These are phyloP conservation scores for Empidonax alnorum DNA, from an alignment of 2,113 vertebrate genomes.

Conservation along the genomic window DNA sequence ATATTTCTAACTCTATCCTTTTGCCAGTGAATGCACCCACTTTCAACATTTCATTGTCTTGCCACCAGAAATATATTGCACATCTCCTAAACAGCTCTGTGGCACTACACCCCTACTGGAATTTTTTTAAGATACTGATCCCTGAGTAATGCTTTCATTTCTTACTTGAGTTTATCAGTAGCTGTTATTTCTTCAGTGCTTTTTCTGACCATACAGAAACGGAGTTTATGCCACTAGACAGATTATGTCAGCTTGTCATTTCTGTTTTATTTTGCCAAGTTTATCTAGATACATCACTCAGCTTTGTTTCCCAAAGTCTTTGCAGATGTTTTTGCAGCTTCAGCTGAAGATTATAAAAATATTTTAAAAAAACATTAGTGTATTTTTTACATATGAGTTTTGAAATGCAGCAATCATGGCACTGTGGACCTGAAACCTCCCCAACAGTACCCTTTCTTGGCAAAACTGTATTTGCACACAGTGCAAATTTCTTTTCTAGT, in stretches of 20 bases:
- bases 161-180: neutral
- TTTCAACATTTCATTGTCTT: conserved; percentile 47
- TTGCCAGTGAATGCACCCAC: conserved; percentile 22
- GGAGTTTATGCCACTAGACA: neutral
- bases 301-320: neutral
- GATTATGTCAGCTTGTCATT: neutral
- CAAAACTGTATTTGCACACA: neutral
- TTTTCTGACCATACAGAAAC: neutral
- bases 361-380: neutral
- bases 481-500: neutral
- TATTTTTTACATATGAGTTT: neutral
- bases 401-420: neutral
- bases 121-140: conserved; percentile 19
- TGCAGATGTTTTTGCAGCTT: neutral
- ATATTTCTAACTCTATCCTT: conserved; percentile 23
- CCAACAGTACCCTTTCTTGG: neutral
- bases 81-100: conserved; percentile 52
- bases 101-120: conserved; percentile 25
- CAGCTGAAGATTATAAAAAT: neutral
- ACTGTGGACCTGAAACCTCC: neutral
- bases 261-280: neutral
- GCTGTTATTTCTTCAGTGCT: neutral
- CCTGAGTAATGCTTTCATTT: conserved; percentile 30
- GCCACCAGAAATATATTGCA: conserved; percentile 24
- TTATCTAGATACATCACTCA: neutral